These are phyloP conservation scores for Beroe ovata DNA, from an alignment of 37 sponge, comb jelly and placozoan genomes.

Conservation along the genomic window DNA sequence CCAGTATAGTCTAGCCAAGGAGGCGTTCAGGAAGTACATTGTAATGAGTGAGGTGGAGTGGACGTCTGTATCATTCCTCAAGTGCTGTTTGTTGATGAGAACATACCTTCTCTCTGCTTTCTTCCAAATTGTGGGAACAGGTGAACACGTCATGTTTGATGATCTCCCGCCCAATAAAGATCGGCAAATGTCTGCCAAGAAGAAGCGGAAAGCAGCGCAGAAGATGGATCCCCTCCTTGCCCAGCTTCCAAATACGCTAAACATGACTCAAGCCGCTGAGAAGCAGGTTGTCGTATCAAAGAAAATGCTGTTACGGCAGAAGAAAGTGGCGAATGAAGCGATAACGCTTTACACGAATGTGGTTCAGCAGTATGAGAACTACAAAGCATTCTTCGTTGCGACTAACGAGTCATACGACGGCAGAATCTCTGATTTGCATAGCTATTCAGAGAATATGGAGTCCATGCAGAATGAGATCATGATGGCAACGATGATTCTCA, in stretches of 20 bases:
- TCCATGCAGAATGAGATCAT: constrained; percentile 42
- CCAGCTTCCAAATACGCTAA: neutral
- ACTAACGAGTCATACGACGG: neutral
- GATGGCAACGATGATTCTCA: constrained; percentile 44
- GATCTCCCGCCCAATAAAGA: neutral
- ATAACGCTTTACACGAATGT: constrained; percentile 29
- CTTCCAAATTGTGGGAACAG: constrained; percentile 22
- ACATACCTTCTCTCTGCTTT: neutral
- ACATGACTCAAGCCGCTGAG: neutral
- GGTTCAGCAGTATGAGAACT: constrained; percentile 8
- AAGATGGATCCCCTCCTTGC: constrained; percentile 16
- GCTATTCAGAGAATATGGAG: constrained; percentile 10
- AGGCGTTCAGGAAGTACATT: constrained; percentile 30
- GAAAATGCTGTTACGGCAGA: neutral
- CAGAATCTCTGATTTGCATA: neutral
- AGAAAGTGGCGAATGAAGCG: neutral
- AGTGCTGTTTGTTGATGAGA: constrained; percentile 29
- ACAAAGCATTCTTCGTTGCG: constrained; percentile 3
- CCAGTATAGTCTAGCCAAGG: neutral
- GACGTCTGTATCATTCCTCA: constrained; percentile 11
- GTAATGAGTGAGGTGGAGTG: constrained; percentile 14
- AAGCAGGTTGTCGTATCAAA: neutral
- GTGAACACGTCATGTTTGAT: constrained; percentile 37
- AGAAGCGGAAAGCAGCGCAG: constrained; percentile 1
- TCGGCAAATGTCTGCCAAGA: neutral